A percentile compares a stretch with the other conserved stretches of the same genome.
Conservation (phyloP, 2,113 vertebrate genomes). For the Nycticryphes semicollaris region DNA sequence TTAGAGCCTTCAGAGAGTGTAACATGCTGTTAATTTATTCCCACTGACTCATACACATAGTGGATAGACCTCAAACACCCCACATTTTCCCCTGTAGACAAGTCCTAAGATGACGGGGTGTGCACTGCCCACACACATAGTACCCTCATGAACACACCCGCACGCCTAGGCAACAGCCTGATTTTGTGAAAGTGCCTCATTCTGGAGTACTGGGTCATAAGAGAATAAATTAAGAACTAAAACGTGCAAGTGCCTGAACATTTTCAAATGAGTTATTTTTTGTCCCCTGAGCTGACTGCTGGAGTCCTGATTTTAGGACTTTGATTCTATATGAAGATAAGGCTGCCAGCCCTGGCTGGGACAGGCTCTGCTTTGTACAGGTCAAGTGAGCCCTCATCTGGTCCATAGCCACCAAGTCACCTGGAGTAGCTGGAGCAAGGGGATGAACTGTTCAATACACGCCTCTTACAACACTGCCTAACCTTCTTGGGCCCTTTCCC, state of each 20-base stretch:
- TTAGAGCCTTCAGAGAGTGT: constrained; percentile 16
- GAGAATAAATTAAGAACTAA: background rate
- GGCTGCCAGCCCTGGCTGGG: background rate
- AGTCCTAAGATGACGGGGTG: background rate
- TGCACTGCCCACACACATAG: background rate
- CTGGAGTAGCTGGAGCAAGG: background rate
- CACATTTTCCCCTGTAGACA: background rate
- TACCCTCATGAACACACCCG: background rate
- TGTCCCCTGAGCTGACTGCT: background rate
- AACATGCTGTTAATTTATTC: constrained; percentile 21
- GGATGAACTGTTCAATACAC: background rate
- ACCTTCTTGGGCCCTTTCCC: background rate
- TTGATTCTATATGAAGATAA: background rate
- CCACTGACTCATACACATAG: constrained; percentile 30
- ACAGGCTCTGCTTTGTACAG: background rate
- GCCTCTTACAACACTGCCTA: background rate
- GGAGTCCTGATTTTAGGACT: background rate
- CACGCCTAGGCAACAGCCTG: background rate
- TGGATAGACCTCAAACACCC: constrained; percentile 41
- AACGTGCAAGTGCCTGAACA: background rate
- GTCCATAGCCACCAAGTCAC: accelerated
- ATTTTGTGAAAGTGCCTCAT: background rate
- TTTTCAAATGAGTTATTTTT: background rate
- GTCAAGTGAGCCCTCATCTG: background rate
- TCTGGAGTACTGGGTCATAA: background rate